Conservation (phyloP, 2,888 invertebrate genomes). For the Acrobasis suavella region DNA sequence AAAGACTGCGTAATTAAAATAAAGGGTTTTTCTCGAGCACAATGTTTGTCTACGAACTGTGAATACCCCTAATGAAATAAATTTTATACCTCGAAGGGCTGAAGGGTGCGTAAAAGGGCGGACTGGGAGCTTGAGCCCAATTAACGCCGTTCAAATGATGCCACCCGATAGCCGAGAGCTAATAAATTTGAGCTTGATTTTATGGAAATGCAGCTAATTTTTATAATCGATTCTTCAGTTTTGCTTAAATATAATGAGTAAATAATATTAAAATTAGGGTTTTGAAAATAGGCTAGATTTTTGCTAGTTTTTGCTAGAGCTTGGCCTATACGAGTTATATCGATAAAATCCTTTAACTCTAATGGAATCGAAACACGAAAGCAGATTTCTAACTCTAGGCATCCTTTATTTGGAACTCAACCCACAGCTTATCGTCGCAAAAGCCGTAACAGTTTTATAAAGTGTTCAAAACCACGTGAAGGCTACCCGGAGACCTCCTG, state of each 20-base stretch:
- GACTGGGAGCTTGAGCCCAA: neutral
- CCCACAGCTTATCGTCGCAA: no score
- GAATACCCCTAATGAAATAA: neutral
- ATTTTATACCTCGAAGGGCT: neutral
- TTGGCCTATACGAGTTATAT: no score
- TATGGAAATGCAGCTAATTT: neutral
- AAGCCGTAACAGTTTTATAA: no score
- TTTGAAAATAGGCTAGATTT: no score
- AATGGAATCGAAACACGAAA: no score
- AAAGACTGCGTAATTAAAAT: neutral
- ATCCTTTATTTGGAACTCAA: no score
- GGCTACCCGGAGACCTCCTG: no score
- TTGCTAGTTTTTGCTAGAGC: no score
- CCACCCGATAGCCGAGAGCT: neutral
- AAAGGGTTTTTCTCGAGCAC: neutral
- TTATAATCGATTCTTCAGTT: neutral
- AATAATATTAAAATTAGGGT: no score
- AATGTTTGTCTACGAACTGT: conserved; percentile 1
- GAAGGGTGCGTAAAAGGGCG: neutral
- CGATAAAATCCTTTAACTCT: no score
- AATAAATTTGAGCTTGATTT: conserved; percentile 1
- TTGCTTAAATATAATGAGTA: neutral
- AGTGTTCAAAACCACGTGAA: no score
- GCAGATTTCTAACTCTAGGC: no score
- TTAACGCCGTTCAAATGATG: neutral